phyloP scores from a whole-genome alignment of 2,113 vertebrate species.

The Ariopsis seemanni region DNA sequence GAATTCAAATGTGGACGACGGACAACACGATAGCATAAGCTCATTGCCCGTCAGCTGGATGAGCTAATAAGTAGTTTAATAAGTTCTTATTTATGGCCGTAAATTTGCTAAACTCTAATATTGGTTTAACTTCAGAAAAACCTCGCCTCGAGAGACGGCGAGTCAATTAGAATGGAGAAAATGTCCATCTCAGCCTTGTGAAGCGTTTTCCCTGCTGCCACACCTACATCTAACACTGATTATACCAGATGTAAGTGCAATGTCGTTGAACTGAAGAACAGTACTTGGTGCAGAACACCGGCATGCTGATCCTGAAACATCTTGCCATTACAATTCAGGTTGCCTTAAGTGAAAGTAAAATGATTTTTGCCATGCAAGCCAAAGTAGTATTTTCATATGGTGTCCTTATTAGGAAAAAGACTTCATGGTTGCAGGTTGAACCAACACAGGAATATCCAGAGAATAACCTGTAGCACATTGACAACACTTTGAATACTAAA shows the following conservation, averaged over 20 bases:
- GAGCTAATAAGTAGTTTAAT: neutral
- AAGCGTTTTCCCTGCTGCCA: neutral
- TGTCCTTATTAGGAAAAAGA: neutral
- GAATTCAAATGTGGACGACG: too few species aligned
- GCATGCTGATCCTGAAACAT: too few species aligned
- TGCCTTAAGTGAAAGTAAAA: neutral
- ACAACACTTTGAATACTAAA: conserved; percentile 30
- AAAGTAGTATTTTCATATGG: too few species aligned
- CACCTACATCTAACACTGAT: neutral
- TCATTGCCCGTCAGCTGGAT: too few species aligned
- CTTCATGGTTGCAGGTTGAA: neutral
- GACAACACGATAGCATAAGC: too few species aligned
- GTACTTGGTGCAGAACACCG: neutral
- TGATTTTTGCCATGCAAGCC: neutral
- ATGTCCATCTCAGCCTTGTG: neutral
- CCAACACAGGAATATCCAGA: neutral
- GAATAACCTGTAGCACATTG: neutral
- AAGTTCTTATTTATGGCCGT: neutral
- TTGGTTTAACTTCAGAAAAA: neutral
- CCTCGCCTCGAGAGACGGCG: neutral
- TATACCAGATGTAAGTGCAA: too few species aligned
- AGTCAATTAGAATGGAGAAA: neutral
- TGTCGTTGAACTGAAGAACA: neutral
- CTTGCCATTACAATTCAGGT: neutral
- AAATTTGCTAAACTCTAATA: neutral